A percentile compares a stretch with the other conserved stretches of the same genome.
phyloP scores from a whole-genome alignment of 64 coral and sea anemone genomes.

The Dendrophyllia cribrosa region DNA sequence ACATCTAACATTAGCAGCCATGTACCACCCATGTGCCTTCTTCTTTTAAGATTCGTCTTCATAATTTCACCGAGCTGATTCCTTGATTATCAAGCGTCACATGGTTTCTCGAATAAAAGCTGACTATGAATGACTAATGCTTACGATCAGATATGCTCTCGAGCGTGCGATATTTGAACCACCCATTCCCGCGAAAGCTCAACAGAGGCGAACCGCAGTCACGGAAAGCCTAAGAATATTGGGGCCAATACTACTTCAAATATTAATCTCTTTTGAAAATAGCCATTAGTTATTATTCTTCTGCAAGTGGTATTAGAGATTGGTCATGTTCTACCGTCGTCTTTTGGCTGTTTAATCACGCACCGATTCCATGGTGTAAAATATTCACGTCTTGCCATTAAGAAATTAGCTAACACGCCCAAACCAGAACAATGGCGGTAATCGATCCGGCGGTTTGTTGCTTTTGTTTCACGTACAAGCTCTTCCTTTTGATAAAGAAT shows the following conservation, averaged over 20 bases:
- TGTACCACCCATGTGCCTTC: conserved; percentile 31
- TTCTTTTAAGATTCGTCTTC: conserved; percentile 24
- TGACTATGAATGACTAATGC: neutral
- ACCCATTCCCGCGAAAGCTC: neutral
- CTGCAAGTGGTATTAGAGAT: neutral
- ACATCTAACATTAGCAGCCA: conserved; percentile 41
- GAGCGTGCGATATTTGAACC: conserved; percentile 13
- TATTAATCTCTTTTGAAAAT: conserved; percentile 1
- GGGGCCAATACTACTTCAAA: neutral
- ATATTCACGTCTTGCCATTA: neutral
- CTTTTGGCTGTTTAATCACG: neutral
- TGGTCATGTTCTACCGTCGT: neutral
- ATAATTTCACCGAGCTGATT: neutral
- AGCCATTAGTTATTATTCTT: neutral
- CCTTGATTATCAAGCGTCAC: neutral
- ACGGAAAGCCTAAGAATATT: neutral
- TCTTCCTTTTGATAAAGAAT: conserved; percentile 19
- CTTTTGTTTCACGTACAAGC: neutral
- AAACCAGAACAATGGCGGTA: neutral
- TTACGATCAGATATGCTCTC: neutral
- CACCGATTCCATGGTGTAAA: neutral
- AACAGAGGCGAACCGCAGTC: neutral
- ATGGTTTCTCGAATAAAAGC: neutral
- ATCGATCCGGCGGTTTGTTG: neutral
- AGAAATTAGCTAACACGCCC: neutral